Percentiles rank a stretch among this genome's conserved stretches.
Conservation (phyloP, 1,140 invertebrate species). For the Danaus melanippus region DNA sequence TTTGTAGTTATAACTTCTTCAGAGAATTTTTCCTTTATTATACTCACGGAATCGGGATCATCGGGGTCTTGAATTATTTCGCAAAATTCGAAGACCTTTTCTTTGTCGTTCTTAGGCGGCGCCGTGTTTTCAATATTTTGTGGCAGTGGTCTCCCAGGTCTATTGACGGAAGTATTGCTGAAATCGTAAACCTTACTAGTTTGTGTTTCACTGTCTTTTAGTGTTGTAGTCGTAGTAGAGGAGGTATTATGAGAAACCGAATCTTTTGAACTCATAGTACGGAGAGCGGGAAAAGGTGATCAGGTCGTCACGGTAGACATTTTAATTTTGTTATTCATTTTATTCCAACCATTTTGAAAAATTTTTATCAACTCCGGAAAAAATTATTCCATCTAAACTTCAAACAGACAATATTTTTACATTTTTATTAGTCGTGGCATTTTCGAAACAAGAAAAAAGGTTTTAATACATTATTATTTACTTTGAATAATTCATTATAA, state of each 20-base stretch:
- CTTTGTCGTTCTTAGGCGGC: constrained; percentile 15
- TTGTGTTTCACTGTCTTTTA: constrained; percentile 34
- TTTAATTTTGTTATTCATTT: too few species aligned
- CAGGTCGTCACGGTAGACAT: too few species aligned
- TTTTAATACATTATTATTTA: background rate
- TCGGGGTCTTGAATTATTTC: constrained; percentile 30
- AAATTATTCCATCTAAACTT: too few species aligned
- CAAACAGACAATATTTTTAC: too few species aligned
- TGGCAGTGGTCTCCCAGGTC: constrained; percentile 14
- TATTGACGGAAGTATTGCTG: constrained; percentile 14
- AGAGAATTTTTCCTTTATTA: constrained; percentile 30
- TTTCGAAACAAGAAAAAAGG: too few species aligned
- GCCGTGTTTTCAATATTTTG: constrained; percentile 13
- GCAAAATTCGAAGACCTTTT: constrained; percentile 26
- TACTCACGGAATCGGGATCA: constrained; percentile 18
- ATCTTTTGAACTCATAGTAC: constrained; percentile 35
- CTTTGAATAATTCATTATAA: background rate
- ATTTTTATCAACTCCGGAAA: too few species aligned
- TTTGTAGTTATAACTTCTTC: constrained; percentile 23
- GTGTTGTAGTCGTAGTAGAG: constrained; percentile 9
- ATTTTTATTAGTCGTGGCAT: too few species aligned
- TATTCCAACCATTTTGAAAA: too few species aligned
- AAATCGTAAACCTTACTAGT: constrained; percentile 20
- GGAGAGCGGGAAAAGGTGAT: background rate
- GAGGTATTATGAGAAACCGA: constrained; percentile 14